Evolutionary conservation across 2,888 invertebrate species (phyloP), one percentile per base, ranked within the genome.

Genomic region (Emmelina monodactyla): DNA sequence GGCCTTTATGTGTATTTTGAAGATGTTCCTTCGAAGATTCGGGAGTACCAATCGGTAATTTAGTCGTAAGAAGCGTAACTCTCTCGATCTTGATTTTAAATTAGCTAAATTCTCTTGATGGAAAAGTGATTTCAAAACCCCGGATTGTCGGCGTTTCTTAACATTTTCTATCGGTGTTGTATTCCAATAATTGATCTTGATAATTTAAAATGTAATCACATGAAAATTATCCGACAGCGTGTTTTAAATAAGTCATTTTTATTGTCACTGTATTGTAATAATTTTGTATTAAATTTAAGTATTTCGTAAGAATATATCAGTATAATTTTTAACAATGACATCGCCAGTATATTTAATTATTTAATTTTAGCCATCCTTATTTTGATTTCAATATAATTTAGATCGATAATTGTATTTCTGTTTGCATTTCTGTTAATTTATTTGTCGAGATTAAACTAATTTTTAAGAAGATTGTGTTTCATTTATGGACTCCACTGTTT

Each of bases 371-470:
- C 58, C 62, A 62, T 61, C 56, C 52, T 62, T 55, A 67, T 64
- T 66, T 65, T 56, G 57, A 63, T 14, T 25, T 25, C 6, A 11
- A 29, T 29, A n/a, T n/a, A n/a, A n/a, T n/a, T n/a, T n/a, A 58
- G 45, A 55, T 43, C 55, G 51, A 48, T 55, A 13, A 49, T 55
- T 62, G 57, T 62, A 62, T 55, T 60, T 53, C 58, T 58, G 46
- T 61, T 63, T 58, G 61, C 64, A 68, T 69, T 69, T 53, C 63
- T 66, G 70, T 75, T 75, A 72, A 75, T 73, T 78, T 76, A 73
- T 75, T 76, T 70, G 67, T 72, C 73, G 61, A 72, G 66, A 78
- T 73, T 76, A 79, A 76, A 78, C 54, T 65, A 69, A 71, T 69
- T 75, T 69, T 65, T 71, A 73, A 72, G 68, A 58, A 50, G 37